Percentiles rank a stretch among this genome's conserved stretches.
Conservation (phyloP, 2,113 vertebrate species). For the Stictonetta naevosa region DNA sequence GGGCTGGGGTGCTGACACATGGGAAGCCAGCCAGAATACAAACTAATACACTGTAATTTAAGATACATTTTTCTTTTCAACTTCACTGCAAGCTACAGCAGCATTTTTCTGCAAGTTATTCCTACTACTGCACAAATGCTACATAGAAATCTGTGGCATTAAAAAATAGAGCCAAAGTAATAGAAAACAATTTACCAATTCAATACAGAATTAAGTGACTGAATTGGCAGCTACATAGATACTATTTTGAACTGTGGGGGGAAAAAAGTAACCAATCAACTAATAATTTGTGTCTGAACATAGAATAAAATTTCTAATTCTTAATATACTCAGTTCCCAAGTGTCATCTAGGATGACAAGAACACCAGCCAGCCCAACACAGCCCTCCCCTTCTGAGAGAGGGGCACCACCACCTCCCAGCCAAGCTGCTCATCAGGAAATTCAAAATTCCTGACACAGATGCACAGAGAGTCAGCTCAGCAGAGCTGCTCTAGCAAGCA, state of each 20-base stretch:
- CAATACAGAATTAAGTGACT: background rate
- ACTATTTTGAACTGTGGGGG: background rate
- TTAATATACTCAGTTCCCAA: background rate
- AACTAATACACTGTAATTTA: background rate
- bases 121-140: background rate
- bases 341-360: background rate
- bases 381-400: background rate
- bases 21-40: background rate
- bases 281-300: background rate
- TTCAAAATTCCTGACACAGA: background rate
- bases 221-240: background rate
- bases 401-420: background rate
- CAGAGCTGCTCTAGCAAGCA: background rate
- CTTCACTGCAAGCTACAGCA: background rate
- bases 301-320: background rate
- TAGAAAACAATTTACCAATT: background rate
- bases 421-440: background rate
- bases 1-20: fast-evolving
- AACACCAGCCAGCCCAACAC: background rate
- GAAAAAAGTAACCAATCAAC: background rate
- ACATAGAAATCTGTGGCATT: background rate
- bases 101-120: background rate
- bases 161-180: background rate
- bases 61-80: background rate
- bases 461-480: background rate